These are phyloP conservation scores for Platysternon megacephalum DNA, from an alignment of 2,113 vertebrate genomes.

Conservation along the genomic window DNA sequence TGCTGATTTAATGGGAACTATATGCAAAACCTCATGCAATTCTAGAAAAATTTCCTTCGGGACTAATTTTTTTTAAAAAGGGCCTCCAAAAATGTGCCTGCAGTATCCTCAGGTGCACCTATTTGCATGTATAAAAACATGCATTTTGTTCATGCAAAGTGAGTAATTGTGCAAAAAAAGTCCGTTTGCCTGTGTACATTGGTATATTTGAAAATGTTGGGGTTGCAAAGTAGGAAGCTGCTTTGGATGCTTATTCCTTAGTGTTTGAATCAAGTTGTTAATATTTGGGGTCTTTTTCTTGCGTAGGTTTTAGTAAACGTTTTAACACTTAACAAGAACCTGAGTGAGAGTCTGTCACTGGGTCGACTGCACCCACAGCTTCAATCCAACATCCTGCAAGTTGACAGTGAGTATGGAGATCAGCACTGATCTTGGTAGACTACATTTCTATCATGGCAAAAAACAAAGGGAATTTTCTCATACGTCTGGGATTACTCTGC, in stretches of 20 bases:
- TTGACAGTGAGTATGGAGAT: conserved; percentile 90
- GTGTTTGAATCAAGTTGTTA: neutral
- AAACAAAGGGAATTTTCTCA: neutral
- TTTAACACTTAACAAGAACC: conserved; percentile 90
- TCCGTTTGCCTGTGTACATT: neutral
- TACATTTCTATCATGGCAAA: neutral
- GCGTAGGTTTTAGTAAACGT: conserved; percentile 94
- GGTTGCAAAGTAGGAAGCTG: neutral
- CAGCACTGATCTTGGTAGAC: neutral
- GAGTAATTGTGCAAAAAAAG: neutral
- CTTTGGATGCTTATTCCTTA: neutral
- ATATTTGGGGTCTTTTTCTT: neutral
- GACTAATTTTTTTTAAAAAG: neutral
- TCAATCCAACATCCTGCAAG: conserved; percentile 86
- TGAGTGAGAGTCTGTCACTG: conserved; percentile 92
- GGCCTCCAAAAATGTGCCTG: neutral
- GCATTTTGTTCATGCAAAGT: neutral
- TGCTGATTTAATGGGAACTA: neutral
- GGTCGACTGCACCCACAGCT: conserved; percentile 94
- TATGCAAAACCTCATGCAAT: neutral
- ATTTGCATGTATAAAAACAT: neutral
- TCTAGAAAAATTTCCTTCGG: neutral
- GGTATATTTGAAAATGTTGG: neutral
- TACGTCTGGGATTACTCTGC: neutral
- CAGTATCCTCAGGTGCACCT: neutral